Evolutionary conservation across 1,140 invertebrate species (phyloP), one percentile per base, ranked within the genome.

Genomic region (Lucilia sericata): DNA sequence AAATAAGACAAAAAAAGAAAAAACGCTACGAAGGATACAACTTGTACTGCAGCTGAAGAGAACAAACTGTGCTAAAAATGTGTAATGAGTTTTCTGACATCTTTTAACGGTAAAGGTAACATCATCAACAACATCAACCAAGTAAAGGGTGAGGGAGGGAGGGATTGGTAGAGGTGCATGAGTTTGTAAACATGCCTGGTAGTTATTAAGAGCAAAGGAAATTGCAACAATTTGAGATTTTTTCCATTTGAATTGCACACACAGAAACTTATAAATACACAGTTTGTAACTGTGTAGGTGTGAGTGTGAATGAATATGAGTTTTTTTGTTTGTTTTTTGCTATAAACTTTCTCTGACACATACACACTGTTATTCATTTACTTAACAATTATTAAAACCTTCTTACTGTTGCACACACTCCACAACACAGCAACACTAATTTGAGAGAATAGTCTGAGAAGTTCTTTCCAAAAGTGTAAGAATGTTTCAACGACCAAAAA

Each of bases 21-120:
- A 70, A 70, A 70, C 14, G 13, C 42, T 42, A 42, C 10, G 42
- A 42, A 42, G 42, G 42, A 42, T 42, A 55, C 51, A 55, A 55
- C 51, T 30, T 30, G 25, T 30, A 55, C 42, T 8, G 10, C 42
- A 8, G 42, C 42, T 42, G 42, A 30, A 30, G 42, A 42, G 42
- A 42, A 17, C 14, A 70, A 80, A 80, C 76, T 80, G 76, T 49
- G 76, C 42, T 80, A 80, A 80, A 70, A 80, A 80, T 42, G 47
- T 80, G 76, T 80, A 80, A 80, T 80, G 76, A 80, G 76, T 80
- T 80, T 49, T 49, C 42, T 80, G 42, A 80, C 76, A 49, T 80
- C 76, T 51, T 49, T 17, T 49, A 76, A 42, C 7, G 74, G 30
- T 17, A 76, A 21, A 76, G 13, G 36, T 12, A 76, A 76, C 34